Evolutionary conservation across 53 echinoderm and acorn worm species (phyloP), one percentile per base, ranked within the genome.

Genomic region (Henricia sp.): DNA sequence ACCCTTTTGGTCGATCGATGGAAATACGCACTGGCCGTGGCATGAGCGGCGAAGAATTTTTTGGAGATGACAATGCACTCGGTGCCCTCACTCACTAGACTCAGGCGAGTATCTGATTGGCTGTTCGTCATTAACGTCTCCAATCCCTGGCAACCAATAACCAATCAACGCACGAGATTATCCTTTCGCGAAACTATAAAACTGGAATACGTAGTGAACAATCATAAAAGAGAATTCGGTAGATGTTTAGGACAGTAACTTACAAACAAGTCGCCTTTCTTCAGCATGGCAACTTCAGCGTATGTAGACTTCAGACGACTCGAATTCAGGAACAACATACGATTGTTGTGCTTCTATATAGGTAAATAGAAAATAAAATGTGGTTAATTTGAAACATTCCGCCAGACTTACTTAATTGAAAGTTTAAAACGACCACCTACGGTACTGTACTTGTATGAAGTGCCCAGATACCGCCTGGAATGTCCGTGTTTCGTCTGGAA

Each of bases 1-100:
- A 96, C 96, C 91, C 83, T 84, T 62, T 89, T 96, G 6, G 88
- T 96, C 28, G 90, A 89, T 10, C 82, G 88, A 52, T 94, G 73
- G n/a, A n/a, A n/a, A n/a, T n/a, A n/a, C n/a, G 91, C 86, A 38
- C 89, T 91, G 3, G 90, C 70, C 10, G 82, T 87, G 13, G 89
- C 87, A 23, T 93, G 89, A 34, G 84, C 89, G 14, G 89, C 83
- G 48, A 96, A 96, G 74, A 96, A 82, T 70, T 91, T 91, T 72
- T 93, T 96, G 33, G 91, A 91, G 24, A 94, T 85, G 20, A 94
- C 74, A 25, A 96, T 91, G 67, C 95, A 89, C 27, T 96, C 93
- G 0, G 72, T 86, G 32, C 96, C 96, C n/a, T 96, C 94, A 65
- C 96, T 96, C 41, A 94, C 68, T n/a, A 96, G 83, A 74, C 93